Percentiles rank a stretch among this genome's conserved stretches.
These are phyloP conservation scores for Tricholauxania praeusta DNA, from an alignment of 2,888 invertebrate species.

Conservation along the genomic window DNA sequence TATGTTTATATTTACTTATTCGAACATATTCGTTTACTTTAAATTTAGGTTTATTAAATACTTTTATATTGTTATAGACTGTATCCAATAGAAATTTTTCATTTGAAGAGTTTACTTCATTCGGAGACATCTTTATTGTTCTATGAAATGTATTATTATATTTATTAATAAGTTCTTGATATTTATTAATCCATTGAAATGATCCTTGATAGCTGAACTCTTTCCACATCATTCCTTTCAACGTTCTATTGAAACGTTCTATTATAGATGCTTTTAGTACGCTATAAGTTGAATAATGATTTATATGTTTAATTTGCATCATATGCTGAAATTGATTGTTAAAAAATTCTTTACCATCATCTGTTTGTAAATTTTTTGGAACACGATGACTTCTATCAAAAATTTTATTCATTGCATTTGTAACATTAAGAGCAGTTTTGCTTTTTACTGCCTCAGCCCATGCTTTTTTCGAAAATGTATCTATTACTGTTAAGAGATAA, in stretches of 20 bases:
- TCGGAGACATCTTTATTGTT: conserved; percentile 42
- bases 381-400: conserved; percentile 9
- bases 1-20: conserved; percentile 46
- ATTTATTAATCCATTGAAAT: conserved; percentile 54
- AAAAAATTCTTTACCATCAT: conserved; percentile 32
- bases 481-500: conserved; percentile 49
- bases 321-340: conserved; percentile 39
- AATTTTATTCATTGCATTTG: conserved; percentile 36
- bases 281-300: conserved; percentile 42
- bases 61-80: conserved; percentile 38
- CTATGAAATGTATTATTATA: conserved; percentile 20
- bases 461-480: neutral
- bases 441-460: conserved; percentile 22
- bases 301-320: conserved; percentile 39
- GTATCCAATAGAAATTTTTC: conserved; percentile 31
- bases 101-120: conserved; percentile 35
- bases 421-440: conserved; percentile 20
- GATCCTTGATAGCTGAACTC: conserved; percentile 53
- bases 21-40: conserved; percentile 41
- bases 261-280: conserved; percentile 30
- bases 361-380: conserved; percentile 36
- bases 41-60: conserved; percentile 40
- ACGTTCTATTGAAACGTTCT: conserved; percentile 19
- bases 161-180: conserved; percentile 44
- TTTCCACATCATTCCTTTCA: conserved; percentile 29